phyloP scores from a whole-genome alignment of 2,113 vertebrate species.

The Mystacornis crossleyi region DNA sequence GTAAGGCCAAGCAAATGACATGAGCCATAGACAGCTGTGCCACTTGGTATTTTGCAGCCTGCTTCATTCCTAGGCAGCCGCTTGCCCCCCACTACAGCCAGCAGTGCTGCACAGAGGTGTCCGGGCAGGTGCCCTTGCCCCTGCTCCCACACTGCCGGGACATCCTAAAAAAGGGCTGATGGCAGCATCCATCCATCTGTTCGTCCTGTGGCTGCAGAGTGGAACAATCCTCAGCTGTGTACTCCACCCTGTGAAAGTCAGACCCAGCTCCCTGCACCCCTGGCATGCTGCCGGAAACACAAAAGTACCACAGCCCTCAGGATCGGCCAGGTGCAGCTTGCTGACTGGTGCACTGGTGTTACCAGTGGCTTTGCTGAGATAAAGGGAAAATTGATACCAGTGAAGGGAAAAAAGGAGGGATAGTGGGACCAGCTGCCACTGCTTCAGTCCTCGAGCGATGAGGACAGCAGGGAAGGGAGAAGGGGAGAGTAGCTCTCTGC shows the following conservation, averaged over 20 bases:
- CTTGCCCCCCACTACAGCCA: neutral
- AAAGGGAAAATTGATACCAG: neutral
- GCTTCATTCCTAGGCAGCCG: rapidly evolving
- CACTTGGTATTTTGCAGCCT: neutral
- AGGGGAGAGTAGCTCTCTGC: neutral
- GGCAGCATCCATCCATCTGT: neutral
- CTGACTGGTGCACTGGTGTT: neutral
- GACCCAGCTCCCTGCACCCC: neutral
- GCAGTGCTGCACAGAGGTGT: rapidly evolving
- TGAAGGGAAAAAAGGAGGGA: neutral
- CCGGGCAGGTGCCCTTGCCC: neutral
- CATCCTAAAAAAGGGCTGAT: neutral
- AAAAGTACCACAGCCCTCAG: neutral
- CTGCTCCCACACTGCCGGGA: neutral
- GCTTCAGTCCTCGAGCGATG: neutral
- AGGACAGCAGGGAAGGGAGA: neutral
- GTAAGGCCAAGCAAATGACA: neutral
- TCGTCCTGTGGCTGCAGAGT: neutral
- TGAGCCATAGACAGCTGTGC: neutral
- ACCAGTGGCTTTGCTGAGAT: neutral
- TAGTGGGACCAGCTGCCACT: neutral
- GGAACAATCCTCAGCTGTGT: neutral
- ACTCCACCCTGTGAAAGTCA: neutral
- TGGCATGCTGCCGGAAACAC: neutral
- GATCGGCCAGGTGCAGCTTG: neutral